These are phyloP conservation scores for Poecilia gillii DNA, from an alignment of 2,797 vertebrate genomes.

Conservation along the genomic window DNA sequence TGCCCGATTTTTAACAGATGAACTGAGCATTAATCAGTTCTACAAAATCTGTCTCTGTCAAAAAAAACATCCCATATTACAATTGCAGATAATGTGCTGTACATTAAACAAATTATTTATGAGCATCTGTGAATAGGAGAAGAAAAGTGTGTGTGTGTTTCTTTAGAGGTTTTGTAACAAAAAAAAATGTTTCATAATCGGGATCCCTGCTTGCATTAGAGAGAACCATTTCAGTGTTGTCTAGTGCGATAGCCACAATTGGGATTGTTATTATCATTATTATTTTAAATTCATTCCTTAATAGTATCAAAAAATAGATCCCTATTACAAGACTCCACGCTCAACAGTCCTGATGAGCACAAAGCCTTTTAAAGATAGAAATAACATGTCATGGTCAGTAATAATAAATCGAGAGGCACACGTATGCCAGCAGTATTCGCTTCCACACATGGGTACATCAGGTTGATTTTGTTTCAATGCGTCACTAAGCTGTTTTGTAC, in stretches of 20 bases:
- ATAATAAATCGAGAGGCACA: neutral
- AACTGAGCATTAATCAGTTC: neutral
- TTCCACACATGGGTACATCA: conserved; percentile 3
- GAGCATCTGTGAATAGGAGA: neutral
- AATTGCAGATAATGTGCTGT: neutral
- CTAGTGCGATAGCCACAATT: neutral
- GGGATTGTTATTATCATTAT: neutral
- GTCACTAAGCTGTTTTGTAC: neutral
- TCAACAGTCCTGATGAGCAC: conserved; percentile 4
- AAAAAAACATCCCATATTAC: neutral
- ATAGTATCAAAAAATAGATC: conserved; percentile 8
- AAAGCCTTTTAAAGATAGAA: conserved; percentile 5
- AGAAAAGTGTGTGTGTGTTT: neutral
- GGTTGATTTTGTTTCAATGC: conserved; percentile 9
- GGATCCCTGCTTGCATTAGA: neutral
- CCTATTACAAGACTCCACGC: neutral
- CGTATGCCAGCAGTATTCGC: neutral
- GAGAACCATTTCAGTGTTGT: neutral
- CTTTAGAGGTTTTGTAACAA: neutral
- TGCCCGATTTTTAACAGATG: neutral
- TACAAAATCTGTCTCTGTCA: neutral
- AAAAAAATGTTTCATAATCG: neutral
- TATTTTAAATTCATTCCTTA: neutral
- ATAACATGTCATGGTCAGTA: conserved; percentile 6
- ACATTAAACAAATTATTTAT: neutral